phyloP scores from a whole-genome alignment of 1,140 invertebrate species.

The Psix sp. region DNA sequence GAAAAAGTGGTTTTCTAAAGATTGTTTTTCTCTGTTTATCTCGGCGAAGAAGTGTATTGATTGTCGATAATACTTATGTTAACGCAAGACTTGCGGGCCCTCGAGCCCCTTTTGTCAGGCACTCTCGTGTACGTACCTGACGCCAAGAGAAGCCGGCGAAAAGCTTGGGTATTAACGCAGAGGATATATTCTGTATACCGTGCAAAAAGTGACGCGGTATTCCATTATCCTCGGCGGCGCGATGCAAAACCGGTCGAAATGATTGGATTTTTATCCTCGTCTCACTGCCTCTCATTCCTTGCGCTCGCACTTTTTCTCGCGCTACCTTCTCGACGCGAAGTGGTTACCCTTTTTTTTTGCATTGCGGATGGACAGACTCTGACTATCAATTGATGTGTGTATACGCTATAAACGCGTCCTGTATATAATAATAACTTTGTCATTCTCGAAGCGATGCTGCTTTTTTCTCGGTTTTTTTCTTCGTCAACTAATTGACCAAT shows the following conservation, averaged over 20 bases:
- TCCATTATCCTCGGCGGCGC: slow-evolving; percentile 70
- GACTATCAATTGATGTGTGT: slow-evolving; percentile 57
- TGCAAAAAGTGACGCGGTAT: slow-evolving; percentile 71
- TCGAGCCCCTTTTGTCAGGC: slow-evolving; percentile 50
- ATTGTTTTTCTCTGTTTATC: slow-evolving; percentile 27
- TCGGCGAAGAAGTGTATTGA: slow-evolving; percentile 36
- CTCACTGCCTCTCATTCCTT: slow-evolving; percentile 37
- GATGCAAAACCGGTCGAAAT: slow-evolving; percentile 74
- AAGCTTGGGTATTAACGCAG: slow-evolving; percentile 66
- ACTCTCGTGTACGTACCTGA: slow-evolving; percentile 55
- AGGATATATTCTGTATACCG: slow-evolving; percentile 69
- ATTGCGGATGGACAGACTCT: slow-evolving; percentile 48
- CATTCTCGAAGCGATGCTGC: slow-evolving; percentile 21
- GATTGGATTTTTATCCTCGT: slow-evolving; percentile 73
- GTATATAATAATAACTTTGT: slow-evolving; percentile 47
- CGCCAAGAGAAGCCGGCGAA: slow-evolving; percentile 50
- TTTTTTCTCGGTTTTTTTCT: not conserved
- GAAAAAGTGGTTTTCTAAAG: too few relatives aligned
- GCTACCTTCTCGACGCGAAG: slow-evolving; percentile 47
- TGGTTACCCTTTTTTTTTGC: slow-evolving; percentile 48
- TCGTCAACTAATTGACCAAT: too few relatives aligned
- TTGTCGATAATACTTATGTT: too few relatives aligned
- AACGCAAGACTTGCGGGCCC: slow-evolving; percentile 52
- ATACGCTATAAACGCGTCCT: slow-evolving; percentile 45
- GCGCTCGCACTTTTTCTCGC: slow-evolving; percentile 47